Base-by-base conservation (phyloP, 2,888 invertebrate genomes). In the Sepioteuthis lessoniana region DNA sequence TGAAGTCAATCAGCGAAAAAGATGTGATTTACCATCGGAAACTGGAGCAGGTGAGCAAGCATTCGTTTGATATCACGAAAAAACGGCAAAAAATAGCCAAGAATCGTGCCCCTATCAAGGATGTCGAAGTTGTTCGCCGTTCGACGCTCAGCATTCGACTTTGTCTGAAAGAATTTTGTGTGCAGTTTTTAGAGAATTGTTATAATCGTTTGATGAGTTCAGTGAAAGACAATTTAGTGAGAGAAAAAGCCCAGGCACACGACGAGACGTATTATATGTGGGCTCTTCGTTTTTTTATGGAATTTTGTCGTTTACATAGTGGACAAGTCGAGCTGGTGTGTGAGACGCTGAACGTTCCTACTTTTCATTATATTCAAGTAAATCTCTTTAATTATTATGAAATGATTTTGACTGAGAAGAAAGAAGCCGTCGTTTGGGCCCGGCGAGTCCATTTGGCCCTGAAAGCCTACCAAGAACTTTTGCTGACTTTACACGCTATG, bases 221-320 rank as follows among this genome's bases (percentile, higher is more conserved):
- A 97, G 98, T 99, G 28, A 98, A 98, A 97, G 97, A 97, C 95
- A 97, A 97, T 35, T 96, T 98, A 94, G 96, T 97, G 92, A 96
- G 98, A 95, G 97, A 97, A 76, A 97, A 97, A 90, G 98, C 98
- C 0, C 98, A 98, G 96, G 98, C 98, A 94, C 98, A 99, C 97
- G 99, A 99, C 97, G 99, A 99, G 97, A 98, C 98, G 0, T 99
- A 99, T 97, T 99, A 99, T 97, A 97, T 99, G 95, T 99, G 99
- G 99, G 98, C 98, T 19, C 98, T 99, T 95, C 98, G 98, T 96
- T 99, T 99, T 97, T 99, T 99, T 97, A 99, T 99, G 99, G 99
- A 99, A 97, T 99, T 99, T 97, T 99, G 99, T 98, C 98, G 99
- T 95, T 98, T 98, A 96, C 98, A 98, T 97, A 98, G 98, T 96